Conservation (phyloP, 2,113 vertebrate genomes). For the Trematocara nigrifrons region DNA sequence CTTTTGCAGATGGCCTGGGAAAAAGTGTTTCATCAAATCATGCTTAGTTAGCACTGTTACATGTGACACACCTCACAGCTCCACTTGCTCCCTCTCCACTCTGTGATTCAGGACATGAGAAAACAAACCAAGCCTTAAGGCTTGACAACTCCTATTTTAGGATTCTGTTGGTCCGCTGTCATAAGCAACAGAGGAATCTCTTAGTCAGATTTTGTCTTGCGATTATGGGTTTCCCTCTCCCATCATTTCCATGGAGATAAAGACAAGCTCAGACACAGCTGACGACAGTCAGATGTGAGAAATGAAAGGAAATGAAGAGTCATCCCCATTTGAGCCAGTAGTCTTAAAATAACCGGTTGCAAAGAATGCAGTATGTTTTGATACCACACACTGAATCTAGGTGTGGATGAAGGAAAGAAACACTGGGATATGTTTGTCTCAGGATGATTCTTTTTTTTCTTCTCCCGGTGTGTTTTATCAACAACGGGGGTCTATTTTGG, state of each 20-base stretch:
- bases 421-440: neutral
- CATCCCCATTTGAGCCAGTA: slow-evolving; percentile 39
- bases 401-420: slow-evolving; percentile 3
- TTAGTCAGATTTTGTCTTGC: slow-evolving; percentile 26
- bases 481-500: neutral
- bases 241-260: slow-evolving; percentile 46
- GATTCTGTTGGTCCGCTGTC: neutral
- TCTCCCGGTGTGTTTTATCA: neutral
- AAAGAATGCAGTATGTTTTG: neutral
- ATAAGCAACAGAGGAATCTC: slow-evolving; percentile 16
- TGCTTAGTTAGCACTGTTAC: neutral
- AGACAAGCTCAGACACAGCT: slow-evolving; percentile 6
- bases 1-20: neutral
- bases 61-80: neutral
- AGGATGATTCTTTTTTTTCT: neutral
- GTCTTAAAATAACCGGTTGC: slow-evolving; percentile 36
- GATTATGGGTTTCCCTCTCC: slow-evolving; percentile 50
- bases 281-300: slow-evolving; percentile 20
- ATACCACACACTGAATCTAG: slow-evolving; percentile 2
- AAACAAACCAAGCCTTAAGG: neutral
- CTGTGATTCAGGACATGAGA: neutral
- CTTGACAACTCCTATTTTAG: slow-evolving; percentile 25
- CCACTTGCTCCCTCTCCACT: neutral
- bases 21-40: neutral
- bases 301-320: slow-evolving; percentile 47